A percentile compares a stretch with the other conserved stretches of the same genome.
Conservation (phyloP, 2,113 vertebrate species). For the Papio anubis region DNA sequence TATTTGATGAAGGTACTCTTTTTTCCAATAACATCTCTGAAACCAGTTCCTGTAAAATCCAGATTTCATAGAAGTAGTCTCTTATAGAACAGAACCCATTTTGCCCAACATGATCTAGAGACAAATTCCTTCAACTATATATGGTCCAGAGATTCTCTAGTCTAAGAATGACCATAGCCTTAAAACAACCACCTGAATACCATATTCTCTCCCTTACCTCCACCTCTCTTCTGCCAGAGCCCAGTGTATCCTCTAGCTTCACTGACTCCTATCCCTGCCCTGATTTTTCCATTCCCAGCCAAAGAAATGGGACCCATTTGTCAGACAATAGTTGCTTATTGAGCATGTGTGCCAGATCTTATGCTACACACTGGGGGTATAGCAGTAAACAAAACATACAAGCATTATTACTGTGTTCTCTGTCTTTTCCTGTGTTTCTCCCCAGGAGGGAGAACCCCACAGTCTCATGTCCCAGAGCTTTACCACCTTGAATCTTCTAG, state of each 20-base stretch:
- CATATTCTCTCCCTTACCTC: not conserved
- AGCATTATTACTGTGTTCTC: not conserved
- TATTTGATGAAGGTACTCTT: not conserved
- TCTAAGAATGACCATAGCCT: not conserved
- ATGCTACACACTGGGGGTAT: not conserved
- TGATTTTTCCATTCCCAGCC: not conserved
- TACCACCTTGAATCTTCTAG: not conserved
- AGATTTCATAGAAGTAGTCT: not conserved
- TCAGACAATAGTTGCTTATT: not conserved
- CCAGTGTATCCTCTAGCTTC: not conserved
- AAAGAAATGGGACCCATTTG: not conserved
- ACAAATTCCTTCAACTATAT: not conserved
- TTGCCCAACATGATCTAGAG: not conserved
- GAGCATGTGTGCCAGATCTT: not conserved
- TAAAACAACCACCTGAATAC: not conserved
- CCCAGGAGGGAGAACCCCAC: not conserved
- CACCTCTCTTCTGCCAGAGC: not conserved
- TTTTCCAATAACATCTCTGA: not conserved
- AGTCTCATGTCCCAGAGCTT: not conserved
- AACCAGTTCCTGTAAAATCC: not conserved
- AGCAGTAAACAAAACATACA: not conserved
- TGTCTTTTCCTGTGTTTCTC: not conserved
- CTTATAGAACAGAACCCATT: slow-evolving; percentile 18
- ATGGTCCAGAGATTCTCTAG: not conserved
- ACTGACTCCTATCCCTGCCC: not conserved